Conservation (phyloP, 2,113 vertebrate genomes). For the Bucco capensis region DNA sequence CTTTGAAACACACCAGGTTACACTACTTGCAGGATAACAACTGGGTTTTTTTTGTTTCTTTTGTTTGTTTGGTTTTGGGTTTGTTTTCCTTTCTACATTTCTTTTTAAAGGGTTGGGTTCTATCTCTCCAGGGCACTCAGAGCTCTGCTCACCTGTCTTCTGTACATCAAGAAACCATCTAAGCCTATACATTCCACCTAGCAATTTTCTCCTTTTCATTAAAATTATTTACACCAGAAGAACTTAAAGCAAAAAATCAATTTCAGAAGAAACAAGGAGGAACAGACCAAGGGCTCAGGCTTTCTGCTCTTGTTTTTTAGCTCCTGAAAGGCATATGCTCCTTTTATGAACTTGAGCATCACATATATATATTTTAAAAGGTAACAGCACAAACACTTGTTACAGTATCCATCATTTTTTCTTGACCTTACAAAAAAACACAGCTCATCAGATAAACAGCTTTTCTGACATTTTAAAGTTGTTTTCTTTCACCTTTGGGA, state of each 20-base stretch:
- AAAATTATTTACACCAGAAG: slow-evolving; percentile 62
- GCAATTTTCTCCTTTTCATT: slow-evolving; percentile 60
- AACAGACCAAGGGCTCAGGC: slow-evolving; percentile 19
- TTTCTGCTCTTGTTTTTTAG: background rate
- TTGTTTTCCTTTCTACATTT: too few species aligned
- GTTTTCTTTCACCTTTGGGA: slow-evolving; percentile 49
- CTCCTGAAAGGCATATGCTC: background rate
- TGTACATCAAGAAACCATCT: slow-evolving; percentile 14
- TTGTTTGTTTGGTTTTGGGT: too few species aligned
- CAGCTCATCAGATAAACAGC: slow-evolving; percentile 30
- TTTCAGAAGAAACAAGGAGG: slow-evolving; percentile 21
- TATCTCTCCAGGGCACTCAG: background rate
- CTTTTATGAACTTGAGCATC: background rate
- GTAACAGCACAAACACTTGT: slow-evolving; percentile 28
- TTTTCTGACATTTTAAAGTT: slow-evolving; percentile 54
- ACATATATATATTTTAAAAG: slow-evolving; percentile 47
- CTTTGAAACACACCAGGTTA: background rate
- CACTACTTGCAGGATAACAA: background rate
- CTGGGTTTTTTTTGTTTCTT: too few species aligned
- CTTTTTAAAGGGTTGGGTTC: background rate
- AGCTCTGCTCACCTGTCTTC: background rate
- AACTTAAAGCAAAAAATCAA: slow-evolving; percentile 56
- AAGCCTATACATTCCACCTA: slow-evolving; percentile 14
- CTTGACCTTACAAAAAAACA: slow-evolving; percentile 44
- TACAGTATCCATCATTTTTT: slow-evolving; percentile 28